Percentiles rank a stretch among this genome's conserved stretches.
These are phyloP conservation scores for Blomia tropicalis DNA, from an alignment of 2,888 invertebrate species.

Conservation along the genomic window DNA sequence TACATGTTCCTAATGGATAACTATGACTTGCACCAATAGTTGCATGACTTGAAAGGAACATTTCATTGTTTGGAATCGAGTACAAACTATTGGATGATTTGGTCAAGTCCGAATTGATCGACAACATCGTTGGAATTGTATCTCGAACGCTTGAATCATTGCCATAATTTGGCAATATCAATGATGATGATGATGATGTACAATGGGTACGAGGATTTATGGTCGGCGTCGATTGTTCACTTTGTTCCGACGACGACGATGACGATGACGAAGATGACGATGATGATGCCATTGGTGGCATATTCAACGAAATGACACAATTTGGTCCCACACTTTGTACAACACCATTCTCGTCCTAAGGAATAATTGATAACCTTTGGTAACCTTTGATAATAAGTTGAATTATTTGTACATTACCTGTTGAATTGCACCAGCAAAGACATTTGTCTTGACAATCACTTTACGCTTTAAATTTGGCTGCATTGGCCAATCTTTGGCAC, in stretches of 20 bases:
- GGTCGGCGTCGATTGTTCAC: too few species aligned
- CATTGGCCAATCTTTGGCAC: constrained; percentile 23
- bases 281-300: background rate
- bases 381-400: too few species aligned
- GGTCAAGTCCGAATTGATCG: background rate
- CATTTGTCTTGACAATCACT: constrained; percentile 19
- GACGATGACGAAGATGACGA: background rate
- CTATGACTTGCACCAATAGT: background rate
- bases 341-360: constrained; percentile 10
- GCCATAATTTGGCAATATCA: too few species aligned
- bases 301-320: constrained; percentile 19
- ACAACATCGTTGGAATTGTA: background rate
- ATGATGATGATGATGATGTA: background rate
- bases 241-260: background rate
- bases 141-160: too few species aligned
- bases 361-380: background rate
- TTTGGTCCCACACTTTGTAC: constrained; percentile 21
- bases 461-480: constrained; percentile 20
- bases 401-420: too few species aligned
- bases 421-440: constrained; percentile 16
- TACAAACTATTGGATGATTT: background rate
- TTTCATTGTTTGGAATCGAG: background rate
- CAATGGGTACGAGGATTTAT: background rate
- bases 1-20: background rate
- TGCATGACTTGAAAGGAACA: background rate